Evolutionary conservation across 1,140 invertebrate species (phyloP), one percentile per base, ranked within the genome.

Genomic region (Lucilia cuprina): DNA sequence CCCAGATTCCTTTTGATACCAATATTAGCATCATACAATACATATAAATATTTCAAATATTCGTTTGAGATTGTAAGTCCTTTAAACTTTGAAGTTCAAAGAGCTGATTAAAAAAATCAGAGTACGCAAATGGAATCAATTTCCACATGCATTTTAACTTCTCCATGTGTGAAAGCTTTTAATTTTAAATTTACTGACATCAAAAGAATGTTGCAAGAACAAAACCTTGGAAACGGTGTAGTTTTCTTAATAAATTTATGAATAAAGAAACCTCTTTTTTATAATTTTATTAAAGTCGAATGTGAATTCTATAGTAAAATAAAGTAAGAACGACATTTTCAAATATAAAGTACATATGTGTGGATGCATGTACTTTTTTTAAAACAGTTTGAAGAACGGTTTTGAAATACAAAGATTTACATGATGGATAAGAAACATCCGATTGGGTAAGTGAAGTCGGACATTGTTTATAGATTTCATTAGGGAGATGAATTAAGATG

Each of bases 401-500:
- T 21, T 70, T 21, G 65, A 70, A 70, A 70, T 70, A 5, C 65
- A 7, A 70, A 70, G 65, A 70, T 70, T 70, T 21, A 70, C 65
- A 70, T 70, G 19, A 19, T 70, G n/a, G 65, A 70, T 70, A 70
- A 70, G 9, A 21, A 70, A 70, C 65, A 70, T 70, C 65, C 78
- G 78, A 82, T 50, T 19, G 13, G 21, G 5, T 50, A 41, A 82
- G n/a, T n/a, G n/a, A 25, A 82, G 19, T 13, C 41, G 47, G 78
- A 82, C 35, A 30, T 14, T 17, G 34, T 12, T 10, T 75, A 25
- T 30, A 75, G 12, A 78, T 41, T 47, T 78, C 30, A 82, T 21
- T 14, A 82, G 78, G 47, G 30, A 83, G 85, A 85, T 83, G 85
- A 85, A 83, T 35, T 34, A 35, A 74, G 17, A 55, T 12, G 50